Percentiles rank a stretch among this genome's conserved stretches.
phyloP scores from a whole-genome alignment of 1,140 invertebrate species.

The Caenorhabditis inopinata region DNA sequence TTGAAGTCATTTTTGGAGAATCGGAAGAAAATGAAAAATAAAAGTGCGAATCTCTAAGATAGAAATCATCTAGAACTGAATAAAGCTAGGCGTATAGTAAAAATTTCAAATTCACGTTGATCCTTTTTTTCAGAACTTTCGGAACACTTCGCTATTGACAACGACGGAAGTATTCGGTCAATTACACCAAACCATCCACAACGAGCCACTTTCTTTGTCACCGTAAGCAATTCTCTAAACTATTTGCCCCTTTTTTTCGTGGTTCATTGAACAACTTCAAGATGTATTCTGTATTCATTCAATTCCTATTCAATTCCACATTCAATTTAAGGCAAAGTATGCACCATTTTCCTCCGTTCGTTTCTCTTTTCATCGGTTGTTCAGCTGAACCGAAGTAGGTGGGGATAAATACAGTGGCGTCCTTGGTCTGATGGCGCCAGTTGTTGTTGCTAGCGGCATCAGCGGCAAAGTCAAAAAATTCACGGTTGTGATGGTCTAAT shows the following conservation, averaged over 20 bases:
- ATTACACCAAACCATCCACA: conserved; percentile 23
- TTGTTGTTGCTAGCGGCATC: too few species aligned
- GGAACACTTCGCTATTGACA: conserved; percentile 36
- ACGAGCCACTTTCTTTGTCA: conserved; percentile 37
- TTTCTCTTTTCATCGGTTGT: background rate
- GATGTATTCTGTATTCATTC: background rate
- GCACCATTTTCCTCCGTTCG: background rate
- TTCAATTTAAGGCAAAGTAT: conserved; percentile 28
- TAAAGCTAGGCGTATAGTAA: too few species aligned
- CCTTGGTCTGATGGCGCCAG: background rate
- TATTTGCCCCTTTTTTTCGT: background rate
- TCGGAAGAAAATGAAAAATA: too few species aligned
- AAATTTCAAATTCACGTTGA: background rate
- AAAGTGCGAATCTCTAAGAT: too few species aligned
- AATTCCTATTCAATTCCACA: conserved; percentile 19
- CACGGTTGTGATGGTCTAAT: conserved; percentile 17
- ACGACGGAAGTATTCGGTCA: conserved; percentile 8
- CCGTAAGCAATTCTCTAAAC: conserved; percentile 11
- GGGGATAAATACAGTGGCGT: background rate
- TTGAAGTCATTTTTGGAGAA: too few species aligned
- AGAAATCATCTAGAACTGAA: too few species aligned
- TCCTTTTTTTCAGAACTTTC: conserved; percentile 34
- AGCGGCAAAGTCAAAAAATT: background rate
- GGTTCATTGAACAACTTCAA: conserved; percentile 33
- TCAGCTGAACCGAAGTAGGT: background rate